Percentiles rank a stretch among this genome's conserved stretches.
Evolutionary conservation across 1,140 invertebrate species (phyloP).

Genomic region (Pissodes strobi): DNA sequence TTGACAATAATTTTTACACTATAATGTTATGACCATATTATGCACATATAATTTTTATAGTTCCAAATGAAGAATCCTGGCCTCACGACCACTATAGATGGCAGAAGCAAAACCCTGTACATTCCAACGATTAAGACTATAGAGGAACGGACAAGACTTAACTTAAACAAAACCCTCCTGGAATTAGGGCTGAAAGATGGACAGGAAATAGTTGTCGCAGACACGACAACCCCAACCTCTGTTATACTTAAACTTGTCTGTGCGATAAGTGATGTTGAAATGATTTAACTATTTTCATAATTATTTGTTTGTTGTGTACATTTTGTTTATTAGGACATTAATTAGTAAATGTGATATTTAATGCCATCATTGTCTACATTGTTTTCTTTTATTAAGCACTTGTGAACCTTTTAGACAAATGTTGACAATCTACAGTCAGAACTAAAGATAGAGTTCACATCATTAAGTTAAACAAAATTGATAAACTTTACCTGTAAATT

Average conservation of each 20-base stretch:
- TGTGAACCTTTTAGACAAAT: too few relatives aligned
- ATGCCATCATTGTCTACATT: too few relatives aligned
- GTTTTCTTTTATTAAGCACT: too few relatives aligned
- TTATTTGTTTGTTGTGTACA: too few relatives aligned
- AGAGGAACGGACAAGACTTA: slow-evolving; percentile 82
- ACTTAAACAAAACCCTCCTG: slow-evolving; percentile 83
- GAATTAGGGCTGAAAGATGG: slow-evolving; percentile 84
- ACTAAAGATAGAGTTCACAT: too few relatives aligned
- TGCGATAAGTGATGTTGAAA: slow-evolving; percentile 61
- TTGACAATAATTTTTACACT: not conserved
- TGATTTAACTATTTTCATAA: too few relatives aligned
- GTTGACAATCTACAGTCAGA: too few relatives aligned
- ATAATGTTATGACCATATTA: not conserved
- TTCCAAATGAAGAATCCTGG: slow-evolving; percentile 90
- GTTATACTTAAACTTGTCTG: slow-evolving; percentile 72
- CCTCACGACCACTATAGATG: slow-evolving; percentile 76
- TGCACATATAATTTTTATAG: not conserved
- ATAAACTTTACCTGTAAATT: too few relatives aligned
- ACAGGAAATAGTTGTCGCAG: slow-evolving; percentile 84
- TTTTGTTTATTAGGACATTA: too few relatives aligned
- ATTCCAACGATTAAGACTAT: slow-evolving; percentile 89
- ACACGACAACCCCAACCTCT: slow-evolving; percentile 84
- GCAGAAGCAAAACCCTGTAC: slow-evolving; percentile 90
- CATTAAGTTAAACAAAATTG: too few relatives aligned
- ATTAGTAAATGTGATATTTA: too few relatives aligned